Percentiles rank a stretch among this genome's conserved stretches.
Evolutionary conservation across 2,113 vertebrate genomes (phyloP).

Genomic region (Vombatus ursinus): DNA sequence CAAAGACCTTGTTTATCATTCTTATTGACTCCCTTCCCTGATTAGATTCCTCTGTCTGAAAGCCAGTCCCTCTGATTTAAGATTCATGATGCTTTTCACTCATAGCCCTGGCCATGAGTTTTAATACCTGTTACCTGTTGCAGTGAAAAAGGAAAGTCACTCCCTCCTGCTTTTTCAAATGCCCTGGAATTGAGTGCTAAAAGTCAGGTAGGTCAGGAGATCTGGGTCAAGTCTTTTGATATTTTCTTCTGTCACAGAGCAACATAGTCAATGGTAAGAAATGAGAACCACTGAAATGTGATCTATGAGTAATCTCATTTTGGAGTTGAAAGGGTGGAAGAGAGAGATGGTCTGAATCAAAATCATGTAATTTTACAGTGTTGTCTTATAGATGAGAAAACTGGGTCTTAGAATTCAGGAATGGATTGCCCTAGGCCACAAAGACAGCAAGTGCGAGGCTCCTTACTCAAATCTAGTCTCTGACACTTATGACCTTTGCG

Average conservation of each 20-base stretch:
- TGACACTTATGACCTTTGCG: neutral
- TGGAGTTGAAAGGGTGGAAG: neutral
- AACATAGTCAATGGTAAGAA: conserved; percentile 48
- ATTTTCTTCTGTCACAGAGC: conserved; percentile 35
- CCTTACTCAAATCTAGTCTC: neutral
- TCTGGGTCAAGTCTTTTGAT: neutral
- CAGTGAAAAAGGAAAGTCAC: conserved; percentile 68
- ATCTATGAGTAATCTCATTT: conserved; percentile 57
- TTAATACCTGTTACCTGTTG: conserved; percentile 68
- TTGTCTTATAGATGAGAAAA: neutral
- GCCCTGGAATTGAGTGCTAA: conserved; percentile 41
- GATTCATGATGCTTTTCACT: conserved; percentile 70
- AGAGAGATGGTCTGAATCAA: neutral
- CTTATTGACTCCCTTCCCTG: conserved; percentile 23
- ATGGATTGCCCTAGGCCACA: neutral
- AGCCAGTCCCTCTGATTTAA: conserved; percentile 23
- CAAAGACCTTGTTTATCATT: rapidly evolving
- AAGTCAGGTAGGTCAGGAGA: neutral
- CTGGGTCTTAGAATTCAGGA: neutral
- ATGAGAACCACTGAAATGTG: conserved; percentile 54
- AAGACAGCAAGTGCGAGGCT: neutral
- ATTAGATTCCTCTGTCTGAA: conserved; percentile 59
- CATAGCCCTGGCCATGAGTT: conserved; percentile 64
- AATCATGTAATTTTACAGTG: neutral
- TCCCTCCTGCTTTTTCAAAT: conserved; percentile 57